Conservation (phyloP, 1,140 invertebrate species). For the Holcopasites calliopsidis region DNA sequence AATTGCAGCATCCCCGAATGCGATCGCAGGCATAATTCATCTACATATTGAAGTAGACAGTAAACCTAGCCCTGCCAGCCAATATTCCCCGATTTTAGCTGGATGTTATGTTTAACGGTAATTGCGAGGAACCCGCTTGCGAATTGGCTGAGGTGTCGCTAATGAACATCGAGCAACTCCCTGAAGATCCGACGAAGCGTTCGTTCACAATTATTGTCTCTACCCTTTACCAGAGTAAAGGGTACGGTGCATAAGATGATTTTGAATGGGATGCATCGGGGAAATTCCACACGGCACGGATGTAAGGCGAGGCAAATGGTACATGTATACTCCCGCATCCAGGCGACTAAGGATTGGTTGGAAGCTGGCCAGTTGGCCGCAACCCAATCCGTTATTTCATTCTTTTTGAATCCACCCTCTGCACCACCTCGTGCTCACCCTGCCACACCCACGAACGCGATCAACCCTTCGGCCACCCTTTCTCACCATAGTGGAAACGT, state of each 20-base stretch:
- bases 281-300: slow-evolving; percentile 61
- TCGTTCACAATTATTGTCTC: slow-evolving; percentile 34
- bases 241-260: slow-evolving; percentile 71
- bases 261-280: slow-evolving; percentile 69
- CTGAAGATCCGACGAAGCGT: background rate
- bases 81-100: background rate
- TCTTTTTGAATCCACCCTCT: slow-evolving; percentile 75
- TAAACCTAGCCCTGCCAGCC: no score
- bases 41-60: no score
- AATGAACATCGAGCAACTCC: background rate
- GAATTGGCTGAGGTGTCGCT: slow-evolving; percentile 12
- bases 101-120: background rate
- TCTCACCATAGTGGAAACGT: slow-evolving; percentile 32
- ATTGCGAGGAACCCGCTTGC: background rate
- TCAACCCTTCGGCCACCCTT: slow-evolving; percentile 37
- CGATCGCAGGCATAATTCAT: no score
- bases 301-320: slow-evolving; percentile 67
- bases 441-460: slow-evolving; percentile 41
- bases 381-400: slow-evolving; percentile 79
- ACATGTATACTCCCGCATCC: slow-evolving; percentile 72
- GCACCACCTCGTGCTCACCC: slow-evolving; percentile 49
- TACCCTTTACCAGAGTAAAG: slow-evolving; percentile 5
- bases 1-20: no score
- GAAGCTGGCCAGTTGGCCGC: slow-evolving; percentile 77
- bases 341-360: slow-evolving; percentile 77